phyloP scores from a whole-genome alignment of 1,140 invertebrate genomes.

The Rhopalosiphum maidis region DNA sequence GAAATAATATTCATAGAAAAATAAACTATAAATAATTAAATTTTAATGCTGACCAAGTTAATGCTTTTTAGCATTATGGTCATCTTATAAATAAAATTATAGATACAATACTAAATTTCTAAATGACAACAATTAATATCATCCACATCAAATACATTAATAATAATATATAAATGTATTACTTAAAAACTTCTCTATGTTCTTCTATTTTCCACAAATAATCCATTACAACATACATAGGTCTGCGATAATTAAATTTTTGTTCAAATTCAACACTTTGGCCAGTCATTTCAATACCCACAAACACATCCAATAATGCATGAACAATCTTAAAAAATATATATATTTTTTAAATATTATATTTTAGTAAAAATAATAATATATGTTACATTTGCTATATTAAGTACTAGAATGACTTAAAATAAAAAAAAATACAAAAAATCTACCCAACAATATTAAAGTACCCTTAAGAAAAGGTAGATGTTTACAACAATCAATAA shows the following conservation, averaged over 20 bases:
- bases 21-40: no score
- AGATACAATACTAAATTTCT: background rate
- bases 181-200: slow-evolving; percentile 79
- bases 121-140: background rate
- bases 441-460: background rate
- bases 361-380: background rate
- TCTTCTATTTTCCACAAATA: slow-evolving; percentile 87
- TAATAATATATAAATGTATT: slow-evolving; percentile 61
- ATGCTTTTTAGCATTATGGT: no score
- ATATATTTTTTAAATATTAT: no score
- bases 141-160: background rate
- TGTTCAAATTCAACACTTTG: slow-evolving; percentile 95
- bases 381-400: background rate
- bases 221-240: slow-evolving; percentile 93
- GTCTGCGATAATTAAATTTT: slow-evolving; percentile 94
- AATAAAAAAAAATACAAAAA: background rate
- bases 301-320: slow-evolving; percentile 88
- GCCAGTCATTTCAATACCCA: slow-evolving; percentile 96
- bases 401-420: background rate
- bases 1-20: no score
- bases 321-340: slow-evolving; percentile 69
- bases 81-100: background rate
- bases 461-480: background rate
- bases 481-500: background rate
- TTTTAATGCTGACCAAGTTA: no score